Percentiles rank a stretch among this genome's conserved stretches.
phyloP scores from a whole-genome alignment of 2,113 vertebrate genomes.

The rabbit (Oryctolagus cuniculus) region mOryCun1.1 NC_091437.1:6109001-6109500 shows the following conservation, averaged over 20 bases:
- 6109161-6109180: background rate
- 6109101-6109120: constrained; percentile 62
- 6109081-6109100: constrained; percentile 62
- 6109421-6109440: constrained; percentile 70
- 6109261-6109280: constrained; percentile 50
- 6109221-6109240: constrained; percentile 55
- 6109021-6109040: constrained; percentile 47
- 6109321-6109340: constrained; percentile 78
- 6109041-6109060: constrained; percentile 53
- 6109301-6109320: constrained; percentile 72
- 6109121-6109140: constrained; percentile 53
- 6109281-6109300: constrained; percentile 42
- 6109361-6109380: constrained; percentile 77
- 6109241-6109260: constrained; percentile 58
- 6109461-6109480: constrained; percentile 56
- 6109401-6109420: constrained; percentile 76
- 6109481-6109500: constrained; percentile 68
- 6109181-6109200: background rate
- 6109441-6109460: constrained; percentile 56
- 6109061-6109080: constrained; percentile 64
- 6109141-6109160: constrained; percentile 44
- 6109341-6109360: constrained; percentile 76
- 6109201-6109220: constrained; percentile 60
- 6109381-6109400: constrained; percentile 86
- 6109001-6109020: constrained; percentile 39